Evolutionary conservation across 2,797 vertebrate species (phyloP), one percentile per base, ranked within the genome.

Genomic region (Perodicticus potto): DNA sequence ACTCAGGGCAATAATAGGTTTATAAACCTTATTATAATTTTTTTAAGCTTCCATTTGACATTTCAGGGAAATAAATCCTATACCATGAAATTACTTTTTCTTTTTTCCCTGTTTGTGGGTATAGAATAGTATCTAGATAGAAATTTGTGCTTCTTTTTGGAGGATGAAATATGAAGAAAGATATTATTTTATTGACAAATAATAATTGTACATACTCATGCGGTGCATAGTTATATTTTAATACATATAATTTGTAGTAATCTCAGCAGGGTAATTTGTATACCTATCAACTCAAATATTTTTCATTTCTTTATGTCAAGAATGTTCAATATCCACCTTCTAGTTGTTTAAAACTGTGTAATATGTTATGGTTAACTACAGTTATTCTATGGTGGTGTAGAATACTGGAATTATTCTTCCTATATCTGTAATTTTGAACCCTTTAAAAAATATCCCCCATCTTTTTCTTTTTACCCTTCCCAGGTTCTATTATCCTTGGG

Each of bases 1-100:
- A 70, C 34, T 86, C 61, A 61, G n/a, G 61, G n/a, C 69, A 90
- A 77, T 91, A 93, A 96, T 89, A 94, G 37, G 87, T 83, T 96
- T 97, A 73, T 93, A 91, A 91, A 94, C 83, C 57, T 93, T 95
- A 91, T 88, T 95, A 69, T 85, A 97, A 92, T 80, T 96, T 96
- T 96, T 96, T 94, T 95, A 95, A 87, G 53, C 83, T 91, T 97
- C 22, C 86, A 89, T 95, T 93, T 91, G 80, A 87, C 80, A 97
- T 93, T 96, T 96, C 49, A 86, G 55, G 81, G 67, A n/a, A 94
- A 78, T 96, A 95, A 90, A 76, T 97, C 88, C 94, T 97, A n/a
- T 57, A 95, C 59, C 83, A 95, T 91, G 82, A 95, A 90, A 92
- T 97, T 96, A 96, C 92, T 95, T 95, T 93, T 69, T 73, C 53